Conservation (phyloP, 1,140 invertebrate genomes). For the Drosophila sp. region DNA sequence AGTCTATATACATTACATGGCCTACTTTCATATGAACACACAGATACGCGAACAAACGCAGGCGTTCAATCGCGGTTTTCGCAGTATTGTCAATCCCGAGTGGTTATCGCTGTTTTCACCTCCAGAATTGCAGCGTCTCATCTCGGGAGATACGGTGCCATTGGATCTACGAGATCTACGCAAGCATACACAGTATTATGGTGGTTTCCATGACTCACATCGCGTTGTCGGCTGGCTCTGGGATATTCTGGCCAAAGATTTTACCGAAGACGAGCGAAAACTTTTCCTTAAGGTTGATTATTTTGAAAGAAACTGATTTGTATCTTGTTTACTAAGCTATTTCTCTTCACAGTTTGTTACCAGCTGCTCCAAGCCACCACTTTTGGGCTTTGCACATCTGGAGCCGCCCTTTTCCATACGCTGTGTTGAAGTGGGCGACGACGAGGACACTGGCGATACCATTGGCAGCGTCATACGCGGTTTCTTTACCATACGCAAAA, state of each 20-base stretch:
- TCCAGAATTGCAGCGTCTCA: constrained; percentile 96
- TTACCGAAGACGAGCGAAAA: constrained; percentile 94
- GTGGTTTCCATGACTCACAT: constrained; percentile 99
- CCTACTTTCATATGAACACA: constrained; percentile 98
- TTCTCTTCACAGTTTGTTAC: constrained; percentile 95
- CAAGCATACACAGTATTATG: constrained; percentile 98
- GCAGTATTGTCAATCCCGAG: constrained; percentile 96
- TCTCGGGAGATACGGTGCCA: constrained; percentile 95
- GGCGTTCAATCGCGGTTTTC: constrained; percentile 98
- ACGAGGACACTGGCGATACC: constrained; percentile 93
- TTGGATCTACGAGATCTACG: constrained; percentile 96
- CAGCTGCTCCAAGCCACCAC: constrained; percentile 97
- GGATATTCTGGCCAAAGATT: constrained; percentile 99
- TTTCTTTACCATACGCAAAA: constrained; percentile 98
- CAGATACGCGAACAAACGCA: constrained; percentile 98
- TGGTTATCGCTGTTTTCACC: constrained; percentile 98
- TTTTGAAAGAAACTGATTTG: no score
- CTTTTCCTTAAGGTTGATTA: constrained; percentile 93
- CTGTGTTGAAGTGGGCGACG: constrained; percentile 99
- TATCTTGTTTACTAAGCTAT: background rate
- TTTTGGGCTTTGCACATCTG: constrained; percentile 98
- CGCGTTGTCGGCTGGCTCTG: constrained; percentile 99
- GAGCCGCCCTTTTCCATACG: constrained; percentile 99
- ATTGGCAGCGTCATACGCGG: constrained; percentile 96
- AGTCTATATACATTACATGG: constrained; percentile 96